Evolutionary conservation across 2,888 invertebrate genomes (phyloP).

Genomic region (Mythimna ferrago): DNA sequence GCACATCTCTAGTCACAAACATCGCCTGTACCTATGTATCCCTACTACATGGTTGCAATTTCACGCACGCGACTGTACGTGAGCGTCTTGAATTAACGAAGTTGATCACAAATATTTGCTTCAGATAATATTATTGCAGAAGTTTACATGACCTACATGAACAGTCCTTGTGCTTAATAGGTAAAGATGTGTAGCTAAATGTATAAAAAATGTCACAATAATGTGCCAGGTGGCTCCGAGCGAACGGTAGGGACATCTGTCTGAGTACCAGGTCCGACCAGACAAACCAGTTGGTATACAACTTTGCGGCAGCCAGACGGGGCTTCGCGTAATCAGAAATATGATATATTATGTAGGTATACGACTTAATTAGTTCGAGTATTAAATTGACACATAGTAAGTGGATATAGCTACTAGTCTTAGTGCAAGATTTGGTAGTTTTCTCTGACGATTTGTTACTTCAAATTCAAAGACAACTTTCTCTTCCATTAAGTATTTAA

Average conservation of each 20-base stretch:
- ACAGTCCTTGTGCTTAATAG: constrained; percentile 80
- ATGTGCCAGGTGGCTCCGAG: constrained; percentile 51
- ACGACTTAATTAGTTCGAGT: constrained; percentile 38
- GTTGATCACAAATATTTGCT: constrained; percentile 66
- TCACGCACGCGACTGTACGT: not conserved
- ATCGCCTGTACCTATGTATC: too few species aligned
- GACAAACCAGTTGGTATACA: constrained; percentile 58
- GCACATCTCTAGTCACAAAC: not conserved
- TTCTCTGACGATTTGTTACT: constrained; percentile 8
- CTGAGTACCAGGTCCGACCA: constrained; percentile 40
- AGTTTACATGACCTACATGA: constrained; percentile 75
- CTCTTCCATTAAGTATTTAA: constrained; percentile 2
- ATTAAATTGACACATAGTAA: not conserved
- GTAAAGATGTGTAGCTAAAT: constrained; percentile 69
- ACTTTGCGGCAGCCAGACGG: constrained; percentile 34
- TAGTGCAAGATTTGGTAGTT: constrained; percentile 5
- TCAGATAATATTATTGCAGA: constrained; percentile 56
- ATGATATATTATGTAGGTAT: constrained; percentile 25
- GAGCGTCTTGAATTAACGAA: constrained; percentile 25
- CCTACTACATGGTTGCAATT: not conserved
- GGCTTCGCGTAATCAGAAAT: constrained; percentile 47
- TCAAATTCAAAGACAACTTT: constrained; percentile 30
- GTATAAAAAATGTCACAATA: constrained; percentile 58
- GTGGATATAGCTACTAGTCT: not conserved
- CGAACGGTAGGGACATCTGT: constrained; percentile 49